Conservation (phyloP, 2,113 vertebrate genomes). For the Theristicus caerulescens region DNA sequence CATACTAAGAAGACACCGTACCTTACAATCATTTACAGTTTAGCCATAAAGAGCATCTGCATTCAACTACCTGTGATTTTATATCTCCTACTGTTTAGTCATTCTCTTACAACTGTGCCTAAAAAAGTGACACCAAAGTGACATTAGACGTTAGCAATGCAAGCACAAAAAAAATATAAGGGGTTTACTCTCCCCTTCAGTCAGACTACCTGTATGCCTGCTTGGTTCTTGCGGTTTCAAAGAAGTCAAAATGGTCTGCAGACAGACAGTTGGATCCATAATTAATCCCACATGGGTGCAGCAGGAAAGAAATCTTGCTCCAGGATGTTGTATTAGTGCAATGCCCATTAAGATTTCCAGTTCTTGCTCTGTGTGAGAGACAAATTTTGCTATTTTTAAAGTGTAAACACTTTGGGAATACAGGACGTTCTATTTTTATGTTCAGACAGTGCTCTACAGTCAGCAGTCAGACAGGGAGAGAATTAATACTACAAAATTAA, state of each 20-base stretch:
- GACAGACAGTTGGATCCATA: background rate
- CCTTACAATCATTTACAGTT: background rate
- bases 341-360: background rate
- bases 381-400: background rate
- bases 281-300: background rate
- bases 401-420: background rate
- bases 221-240: background rate
- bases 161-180: background rate
- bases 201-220: background rate
- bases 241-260: background rate
- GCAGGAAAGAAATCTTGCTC: background rate
- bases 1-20: background rate
- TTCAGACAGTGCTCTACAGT: background rate
- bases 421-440: background rate
- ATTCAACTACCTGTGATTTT: background rate
- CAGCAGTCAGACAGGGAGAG: background rate
- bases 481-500: background rate
- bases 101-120: background rate
- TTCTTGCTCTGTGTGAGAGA: background rate
- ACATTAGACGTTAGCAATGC: background rate
- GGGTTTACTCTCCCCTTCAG: background rate
- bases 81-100: background rate
- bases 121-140: background rate
- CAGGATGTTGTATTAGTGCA: background rate
- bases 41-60: background rate